Base-by-base conservation (phyloP, 2,797 vertebrate genomes). In the Adrianichthys oophorus region DNA sequence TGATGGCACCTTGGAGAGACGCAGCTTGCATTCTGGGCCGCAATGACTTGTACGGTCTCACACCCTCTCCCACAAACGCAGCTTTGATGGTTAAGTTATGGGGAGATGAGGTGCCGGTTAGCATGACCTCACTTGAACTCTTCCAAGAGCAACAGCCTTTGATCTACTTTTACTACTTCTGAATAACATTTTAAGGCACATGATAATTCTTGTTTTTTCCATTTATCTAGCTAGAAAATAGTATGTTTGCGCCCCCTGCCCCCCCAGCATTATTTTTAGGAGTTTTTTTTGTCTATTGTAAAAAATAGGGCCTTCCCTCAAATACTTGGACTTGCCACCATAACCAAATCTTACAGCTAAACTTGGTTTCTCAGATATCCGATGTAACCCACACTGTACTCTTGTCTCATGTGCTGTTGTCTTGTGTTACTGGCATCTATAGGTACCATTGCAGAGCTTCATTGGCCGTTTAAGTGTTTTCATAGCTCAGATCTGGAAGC, bases 11-110 rank as follows among this genome's bases (percentile, higher is more conserved):
- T 85, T 58, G 26, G 81, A 88, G 80, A 86, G 83, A 78, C 7
- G 52, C 37, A 41, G 51, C 76, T 82, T 7, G 48, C 74, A 68
- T 68, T 66, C 70, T 68, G 75, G 68, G 66, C 79, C 76, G 76
- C 78, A 79, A 79, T 71, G 73, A 72, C 68, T 80, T 70, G 40
- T 65, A 61, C 66, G 65, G 65, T 71, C 72, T 48, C 41, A 5
- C 72, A 63, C 74, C 43, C 61, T 52, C 72, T 64, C 66, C 48
- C 72, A 83, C 74, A 80, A 83, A 78, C 48, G 41, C 55, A 52
- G 77, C 83, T 88, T 87, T 86, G 87, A 89, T 87, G 85, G 71
- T 65, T 24, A 82, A 85, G 80, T 89, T 87, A 87, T 83, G 80
- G 60, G 48, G 66, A 77, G 69, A 56, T 50, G 68, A 79, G 85